Percentiles rank a stretch among this genome's conserved stretches.
Conservation (phyloP, 2,888 invertebrate genomes). For the Netelia virgata region DNA sequence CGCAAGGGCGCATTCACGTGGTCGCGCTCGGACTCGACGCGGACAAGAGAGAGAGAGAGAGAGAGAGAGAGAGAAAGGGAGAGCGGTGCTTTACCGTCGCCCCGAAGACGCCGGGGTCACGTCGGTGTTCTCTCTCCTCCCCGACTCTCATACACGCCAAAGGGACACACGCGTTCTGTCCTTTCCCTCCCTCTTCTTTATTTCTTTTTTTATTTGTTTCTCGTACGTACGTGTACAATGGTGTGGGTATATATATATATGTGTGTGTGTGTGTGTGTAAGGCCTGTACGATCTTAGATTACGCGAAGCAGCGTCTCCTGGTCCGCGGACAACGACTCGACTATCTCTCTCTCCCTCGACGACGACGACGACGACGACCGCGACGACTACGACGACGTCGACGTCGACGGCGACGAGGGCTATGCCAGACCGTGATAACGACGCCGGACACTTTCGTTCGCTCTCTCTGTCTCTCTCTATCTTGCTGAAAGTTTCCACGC, state of each 20-base stretch:
- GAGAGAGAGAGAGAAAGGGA: constrained; percentile 45
- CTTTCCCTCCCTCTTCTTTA: constrained; percentile 36
- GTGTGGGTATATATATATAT: background rate
- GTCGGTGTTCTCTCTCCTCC: constrained; percentile 53
- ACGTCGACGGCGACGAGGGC: constrained; percentile 51
- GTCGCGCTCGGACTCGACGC: background rate
- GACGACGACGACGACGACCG: constrained; percentile 21
- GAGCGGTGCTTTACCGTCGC: constrained; percentile 67
- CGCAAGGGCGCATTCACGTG: constrained; percentile 14
- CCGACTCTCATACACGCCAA: constrained; percentile 52
- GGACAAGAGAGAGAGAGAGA: constrained; percentile 41
- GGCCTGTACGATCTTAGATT: constrained; percentile 67
- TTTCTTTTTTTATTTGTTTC: constrained; percentile 19
- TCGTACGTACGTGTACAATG: constrained; percentile 28
- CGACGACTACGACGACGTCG: constrained; percentile 53
- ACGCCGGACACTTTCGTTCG: constrained; percentile 53
- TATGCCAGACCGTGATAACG: constrained; percentile 64
- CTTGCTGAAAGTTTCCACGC: constrained; percentile 39
- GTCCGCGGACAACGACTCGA: constrained; percentile 59
- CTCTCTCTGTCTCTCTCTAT: constrained; percentile 15
- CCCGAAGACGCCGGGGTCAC: constrained; percentile 65
- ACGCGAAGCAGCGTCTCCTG: constrained; percentile 62
- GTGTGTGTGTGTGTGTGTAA: constrained; percentile 43
- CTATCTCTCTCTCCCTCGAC: constrained; percentile 27
- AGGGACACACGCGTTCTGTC: constrained; percentile 70